Evolutionary conservation across 2,888 invertebrate genomes (phyloP), one percentile per base, ranked within the genome.

Genomic region (Mythimna vitellina): DNA sequence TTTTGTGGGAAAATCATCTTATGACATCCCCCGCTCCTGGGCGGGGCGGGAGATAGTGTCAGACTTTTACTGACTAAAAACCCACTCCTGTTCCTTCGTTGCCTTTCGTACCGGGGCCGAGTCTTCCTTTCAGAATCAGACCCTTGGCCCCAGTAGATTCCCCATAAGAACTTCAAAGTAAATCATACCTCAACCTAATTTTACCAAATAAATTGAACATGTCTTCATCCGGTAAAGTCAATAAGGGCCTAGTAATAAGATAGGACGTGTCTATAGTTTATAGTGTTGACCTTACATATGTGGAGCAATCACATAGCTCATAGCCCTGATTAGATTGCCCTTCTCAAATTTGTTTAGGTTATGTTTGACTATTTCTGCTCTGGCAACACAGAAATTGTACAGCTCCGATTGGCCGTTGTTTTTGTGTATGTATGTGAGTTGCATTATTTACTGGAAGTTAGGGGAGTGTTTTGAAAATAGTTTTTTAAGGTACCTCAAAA

Each of bases 321-420:
- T 80, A 76, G 63, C 56, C 57, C 35, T 82, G 75, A 85, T 85
- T 80, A 79, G 71, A 85, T 83, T 74, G 65, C 57, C 35, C 49
- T n/a, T 54, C 65, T 51, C 32, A 62, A 77, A 71, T 85, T 83
- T 83, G 65, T 74, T 78, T 76, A 75, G 78, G 75, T 38, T 70
- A 65, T 74, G 76, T 79, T 70, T 72, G 76, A 60, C 69, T 57
- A 73, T 71, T 81, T 83, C 49, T 64, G 71, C 53, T 65, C 35
- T 22, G 62, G n/a, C 65, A 46, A 75, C n/a, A 56, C 51, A 6
- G 70, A 64, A 64, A 65, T 75, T 73, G 61, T 63, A 61, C n/a
- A 42, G 62, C 17, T 25, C 22, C 46, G 42, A 60, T 51, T n/a
- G 35, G 1, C n/a, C 60, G 60, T 58, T 75, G 68, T 63, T 64